These are phyloP conservation scores for Rhagonycha lutea DNA, from an alignment of 2,888 invertebrate genomes.

Conservation along the genomic window DNA sequence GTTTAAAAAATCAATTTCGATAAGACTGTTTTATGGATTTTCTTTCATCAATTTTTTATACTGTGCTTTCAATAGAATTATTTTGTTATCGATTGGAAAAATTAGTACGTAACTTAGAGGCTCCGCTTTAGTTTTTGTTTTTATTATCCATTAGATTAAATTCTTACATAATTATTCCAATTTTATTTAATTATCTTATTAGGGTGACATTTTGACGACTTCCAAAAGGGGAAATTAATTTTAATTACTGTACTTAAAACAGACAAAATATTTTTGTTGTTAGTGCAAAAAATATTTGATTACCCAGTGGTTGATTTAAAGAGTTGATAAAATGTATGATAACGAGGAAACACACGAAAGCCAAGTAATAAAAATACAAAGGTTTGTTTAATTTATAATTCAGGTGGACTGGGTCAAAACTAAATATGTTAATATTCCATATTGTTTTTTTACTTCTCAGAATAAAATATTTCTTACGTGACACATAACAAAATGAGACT, in stretches of 20 bases:
- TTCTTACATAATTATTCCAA: not conserved
- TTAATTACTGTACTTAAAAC: not conserved
- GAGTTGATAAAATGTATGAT: not conserved
- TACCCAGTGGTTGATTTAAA: not conserved
- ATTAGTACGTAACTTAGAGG: not conserved
- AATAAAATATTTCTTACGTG: not conserved
- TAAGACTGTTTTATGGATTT: not conserved
- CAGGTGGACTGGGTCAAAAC: not conserved
- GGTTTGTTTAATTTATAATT: not conserved
- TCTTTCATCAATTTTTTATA: not conserved
- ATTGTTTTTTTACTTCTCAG: not conserved
- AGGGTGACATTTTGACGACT: not conserved
- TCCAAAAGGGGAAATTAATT: not conserved
- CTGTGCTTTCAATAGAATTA: not conserved
- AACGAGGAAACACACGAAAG: not conserved
- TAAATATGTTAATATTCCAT: not conserved
- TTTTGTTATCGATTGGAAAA: not conserved
- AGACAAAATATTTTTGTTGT: not conserved
- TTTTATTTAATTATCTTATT: not conserved
- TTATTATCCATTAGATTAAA: not conserved
- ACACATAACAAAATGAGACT: not conserved
- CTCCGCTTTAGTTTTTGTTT: not conserved
- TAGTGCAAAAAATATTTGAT: not conserved
- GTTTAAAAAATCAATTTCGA: not conserved
- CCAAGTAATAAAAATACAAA: not conserved